These are phyloP conservation scores for Lateolabrax maculatus DNA, from an alignment of 2,797 vertebrate species.

Conservation along the genomic window DNA sequence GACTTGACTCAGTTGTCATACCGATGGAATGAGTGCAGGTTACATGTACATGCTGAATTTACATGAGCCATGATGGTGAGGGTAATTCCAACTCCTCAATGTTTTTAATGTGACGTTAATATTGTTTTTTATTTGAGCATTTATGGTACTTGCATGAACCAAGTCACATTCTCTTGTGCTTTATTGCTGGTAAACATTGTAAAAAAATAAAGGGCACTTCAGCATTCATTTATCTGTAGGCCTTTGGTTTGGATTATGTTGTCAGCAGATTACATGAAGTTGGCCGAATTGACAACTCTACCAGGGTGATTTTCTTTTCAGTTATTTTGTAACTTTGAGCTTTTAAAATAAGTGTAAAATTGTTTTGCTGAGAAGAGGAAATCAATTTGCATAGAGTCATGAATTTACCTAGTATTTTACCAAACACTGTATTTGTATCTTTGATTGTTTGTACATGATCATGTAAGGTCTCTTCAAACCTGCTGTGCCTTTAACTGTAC, in stretches of 20 bases:
- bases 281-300: not conserved
- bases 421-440: not conserved
- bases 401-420: not conserved
- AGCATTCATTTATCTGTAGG: not conserved
- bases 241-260: not conserved
- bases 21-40: not conserved
- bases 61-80: not conserved
- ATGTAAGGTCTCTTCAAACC: slow-evolving; percentile 22
- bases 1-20: not conserved
- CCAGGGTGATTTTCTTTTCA: not conserved
- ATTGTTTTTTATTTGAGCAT: not conserved
- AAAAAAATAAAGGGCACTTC: not conserved
- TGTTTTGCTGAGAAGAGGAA: not conserved
- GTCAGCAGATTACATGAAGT: not conserved
- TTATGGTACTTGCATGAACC: not conserved
- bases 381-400: not conserved
- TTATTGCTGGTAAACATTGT: not conserved
- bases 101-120: not conserved
- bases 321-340: not conserved
- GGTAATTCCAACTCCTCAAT: not conserved
- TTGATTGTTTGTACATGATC: slow-evolving; percentile 5
- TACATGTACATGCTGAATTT: too few relatives aligned
- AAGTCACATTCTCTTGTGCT: not conserved
- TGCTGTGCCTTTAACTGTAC: slow-evolving; percentile 56
- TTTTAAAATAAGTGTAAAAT: not conserved